Percentiles rank a stretch among this genome's conserved stretches.
These are phyloP conservation scores for Procambarus virginalis DNA, from an alignment of 1,140 invertebrate genomes.

Conservation along the genomic window DNA sequence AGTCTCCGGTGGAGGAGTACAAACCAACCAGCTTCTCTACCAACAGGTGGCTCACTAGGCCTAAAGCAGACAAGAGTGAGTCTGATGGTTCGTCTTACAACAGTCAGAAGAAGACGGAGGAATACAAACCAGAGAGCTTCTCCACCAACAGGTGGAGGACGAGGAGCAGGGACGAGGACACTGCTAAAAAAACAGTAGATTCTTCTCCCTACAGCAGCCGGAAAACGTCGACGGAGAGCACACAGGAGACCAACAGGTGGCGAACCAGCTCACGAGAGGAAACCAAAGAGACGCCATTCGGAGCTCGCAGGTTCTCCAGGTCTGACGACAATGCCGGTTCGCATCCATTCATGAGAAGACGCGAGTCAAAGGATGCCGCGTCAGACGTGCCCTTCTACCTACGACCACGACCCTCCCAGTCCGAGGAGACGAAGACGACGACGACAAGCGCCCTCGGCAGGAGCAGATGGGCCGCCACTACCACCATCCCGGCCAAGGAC, in stretches of 20 bases:
- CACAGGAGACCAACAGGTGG: slow-evolving; percentile 10
- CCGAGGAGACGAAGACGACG: background rate
- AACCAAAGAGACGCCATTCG: slow-evolving; percentile 33
- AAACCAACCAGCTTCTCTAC: slow-evolving; percentile 31
- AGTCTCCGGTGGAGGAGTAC: slow-evolving; percentile 21
- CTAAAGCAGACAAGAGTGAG: background rate
- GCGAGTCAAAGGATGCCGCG: slow-evolving; percentile 19
- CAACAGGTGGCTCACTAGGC: slow-evolving; percentile 24
- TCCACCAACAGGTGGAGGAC: slow-evolving; percentile 24
- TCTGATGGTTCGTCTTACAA: background rate
- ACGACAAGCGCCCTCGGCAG: background rate
- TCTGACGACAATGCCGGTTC: background rate
- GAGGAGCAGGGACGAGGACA: background rate
- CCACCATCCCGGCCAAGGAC: background rate
- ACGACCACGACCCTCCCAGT: background rate
- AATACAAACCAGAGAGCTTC: slow-evolving; percentile 12
- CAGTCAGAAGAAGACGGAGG: background rate
- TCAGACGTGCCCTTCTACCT: slow-evolving; percentile 46
- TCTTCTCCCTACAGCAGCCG: background rate
- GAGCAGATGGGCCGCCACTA: slow-evolving; percentile 5
- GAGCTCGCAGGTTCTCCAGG: background rate
- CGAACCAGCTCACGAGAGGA: slow-evolving; percentile 8
- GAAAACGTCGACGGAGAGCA: slow-evolving; percentile 7
- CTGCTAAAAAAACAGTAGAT: background rate
- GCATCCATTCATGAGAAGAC: slow-evolving; percentile 36